These are phyloP conservation scores for Proterorhinus semilunaris DNA, from an alignment of 2,113 vertebrate species.

Conservation along the genomic window DNA sequence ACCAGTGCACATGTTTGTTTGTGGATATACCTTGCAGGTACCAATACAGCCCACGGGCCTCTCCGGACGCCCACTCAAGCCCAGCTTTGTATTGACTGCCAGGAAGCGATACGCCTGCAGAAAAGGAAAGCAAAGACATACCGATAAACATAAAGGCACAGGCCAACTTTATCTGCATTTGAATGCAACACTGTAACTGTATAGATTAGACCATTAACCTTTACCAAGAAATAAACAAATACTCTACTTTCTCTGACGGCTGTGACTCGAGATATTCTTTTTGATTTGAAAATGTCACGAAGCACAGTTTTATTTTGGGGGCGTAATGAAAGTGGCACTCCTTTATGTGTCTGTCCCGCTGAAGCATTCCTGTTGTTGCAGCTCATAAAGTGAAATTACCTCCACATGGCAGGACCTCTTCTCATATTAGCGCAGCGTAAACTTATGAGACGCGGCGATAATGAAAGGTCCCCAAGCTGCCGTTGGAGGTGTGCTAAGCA, in stretches of 20 bases:
- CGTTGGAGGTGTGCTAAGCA: slow-evolving; percentile 40
- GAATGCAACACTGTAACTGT: slow-evolving; percentile 9
- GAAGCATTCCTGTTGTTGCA: slow-evolving; percentile 39
- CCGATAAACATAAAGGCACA: slow-evolving; percentile 12
- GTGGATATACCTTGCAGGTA: slow-evolving; percentile 87
- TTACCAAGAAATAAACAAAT: slow-evolving; percentile 10
- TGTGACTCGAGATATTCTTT: slow-evolving; percentile 25
- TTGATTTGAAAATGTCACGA: slow-evolving; percentile 51
- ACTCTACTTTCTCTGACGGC: slow-evolving; percentile 9
- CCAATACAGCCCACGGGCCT: slow-evolving; percentile 96
- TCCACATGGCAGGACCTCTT: slow-evolving; percentile 35
- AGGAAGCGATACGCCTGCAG: slow-evolving; percentile 93
- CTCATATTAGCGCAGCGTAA: slow-evolving; percentile 49
- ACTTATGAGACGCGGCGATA: slow-evolving; percentile 48
- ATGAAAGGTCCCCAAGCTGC: slow-evolving; percentile 50
- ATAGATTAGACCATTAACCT: background rate
- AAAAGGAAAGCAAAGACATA: slow-evolving; percentile 19
- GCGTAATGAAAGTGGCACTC: slow-evolving; percentile 23
- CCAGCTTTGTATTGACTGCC: slow-evolving; percentile 92
- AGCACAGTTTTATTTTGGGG: slow-evolving; percentile 14
- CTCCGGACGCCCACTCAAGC: slow-evolving; percentile 91
- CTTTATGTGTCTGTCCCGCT: slow-evolving; percentile 25
- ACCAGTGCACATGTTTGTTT: background rate
- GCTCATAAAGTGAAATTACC: slow-evolving; percentile 50
- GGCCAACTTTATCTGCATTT: background rate